phyloP scores from a whole-genome alignment of 2,888 invertebrate genomes.

The Anthophora plumipes region DNA sequence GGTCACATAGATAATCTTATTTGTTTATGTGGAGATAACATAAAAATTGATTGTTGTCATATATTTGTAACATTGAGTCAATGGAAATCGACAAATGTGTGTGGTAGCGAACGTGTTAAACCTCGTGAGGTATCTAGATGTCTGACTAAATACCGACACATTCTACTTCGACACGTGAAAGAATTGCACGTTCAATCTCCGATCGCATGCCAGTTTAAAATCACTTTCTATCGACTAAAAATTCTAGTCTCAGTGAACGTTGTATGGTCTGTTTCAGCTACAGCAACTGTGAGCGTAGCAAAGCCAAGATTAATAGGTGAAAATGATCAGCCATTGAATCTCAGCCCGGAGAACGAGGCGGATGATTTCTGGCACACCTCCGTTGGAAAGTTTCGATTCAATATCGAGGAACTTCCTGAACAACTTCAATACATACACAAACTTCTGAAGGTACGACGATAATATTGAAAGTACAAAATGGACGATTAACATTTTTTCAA shows the following conservation, averaged over 20 bases:
- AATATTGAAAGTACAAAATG: too few species aligned
- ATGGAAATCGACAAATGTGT: too few species aligned
- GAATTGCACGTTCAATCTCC: not conserved
- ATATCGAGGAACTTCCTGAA: conserved; percentile 94
- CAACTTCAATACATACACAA: conserved; percentile 97
- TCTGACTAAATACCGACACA: not conserved
- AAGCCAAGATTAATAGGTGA: conserved; percentile 92
- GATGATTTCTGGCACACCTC: conserved; percentile 97
- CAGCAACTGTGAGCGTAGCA: conserved; percentile 90
- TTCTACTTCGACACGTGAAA: conserved; percentile 1
- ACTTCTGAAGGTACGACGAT: conserved; percentile 89
- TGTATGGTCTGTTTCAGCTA: conserved; percentile 84
- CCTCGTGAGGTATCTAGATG: too few species aligned
- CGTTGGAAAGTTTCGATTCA: conserved; percentile 96
- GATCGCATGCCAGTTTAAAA: not conserved
- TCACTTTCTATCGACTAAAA: not conserved
- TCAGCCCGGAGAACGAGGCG: conserved; percentile 90
- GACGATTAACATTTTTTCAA: not conserved
- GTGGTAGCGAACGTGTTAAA: too few species aligned
- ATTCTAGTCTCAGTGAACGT: not conserved
- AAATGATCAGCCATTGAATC: conserved; percentile 90
- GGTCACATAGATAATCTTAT: too few species aligned
- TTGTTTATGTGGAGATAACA: too few species aligned
- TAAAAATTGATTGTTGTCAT: too few species aligned
- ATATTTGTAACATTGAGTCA: too few species aligned